These are phyloP conservation scores for Mamestra configurata DNA, from an alignment of 1,140 invertebrate genomes.

Conservation along the genomic window DNA sequence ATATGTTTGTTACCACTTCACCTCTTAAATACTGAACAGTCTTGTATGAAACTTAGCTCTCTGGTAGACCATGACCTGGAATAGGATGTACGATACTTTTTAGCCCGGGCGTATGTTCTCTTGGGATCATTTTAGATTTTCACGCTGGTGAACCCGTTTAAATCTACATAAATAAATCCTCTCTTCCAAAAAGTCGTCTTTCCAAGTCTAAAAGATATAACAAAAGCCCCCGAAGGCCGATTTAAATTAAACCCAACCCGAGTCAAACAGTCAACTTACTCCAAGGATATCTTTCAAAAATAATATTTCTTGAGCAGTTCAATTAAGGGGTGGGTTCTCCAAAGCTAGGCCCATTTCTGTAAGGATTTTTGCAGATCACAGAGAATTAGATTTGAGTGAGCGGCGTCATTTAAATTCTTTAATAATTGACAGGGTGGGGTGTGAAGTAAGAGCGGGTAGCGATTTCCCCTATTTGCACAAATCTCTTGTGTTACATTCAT, in stretches of 20 bases:
- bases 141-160: background rate
- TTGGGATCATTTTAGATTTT: no score
- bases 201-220: background rate
- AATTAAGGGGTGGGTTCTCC: slow-evolving; percentile 8
- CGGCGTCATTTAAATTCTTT: slow-evolving; percentile 48
- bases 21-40: no score
- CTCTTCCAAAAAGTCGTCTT: no score
- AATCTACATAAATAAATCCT: no score
- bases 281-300: slow-evolving; percentile 13
- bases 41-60: no score
- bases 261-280: slow-evolving; percentile 1
- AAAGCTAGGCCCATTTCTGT: slow-evolving; percentile 24
- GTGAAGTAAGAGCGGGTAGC: background rate
- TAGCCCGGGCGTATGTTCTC: no score
- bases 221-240: background rate
- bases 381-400: slow-evolving; percentile 47
- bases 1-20: no score
- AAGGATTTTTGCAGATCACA: slow-evolving; percentile 39
- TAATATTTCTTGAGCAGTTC: slow-evolving; percentile 33
- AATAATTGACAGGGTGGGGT: slow-evolving; percentile 43
- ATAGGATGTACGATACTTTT: no score
- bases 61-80: no score
- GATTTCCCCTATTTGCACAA: background rate
- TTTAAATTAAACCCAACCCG: slow-evolving; percentile 24
- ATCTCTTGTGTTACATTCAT: no score